phyloP scores from a whole-genome alignment of 2,888 invertebrate species.

The Cephus pulcher region DNA sequence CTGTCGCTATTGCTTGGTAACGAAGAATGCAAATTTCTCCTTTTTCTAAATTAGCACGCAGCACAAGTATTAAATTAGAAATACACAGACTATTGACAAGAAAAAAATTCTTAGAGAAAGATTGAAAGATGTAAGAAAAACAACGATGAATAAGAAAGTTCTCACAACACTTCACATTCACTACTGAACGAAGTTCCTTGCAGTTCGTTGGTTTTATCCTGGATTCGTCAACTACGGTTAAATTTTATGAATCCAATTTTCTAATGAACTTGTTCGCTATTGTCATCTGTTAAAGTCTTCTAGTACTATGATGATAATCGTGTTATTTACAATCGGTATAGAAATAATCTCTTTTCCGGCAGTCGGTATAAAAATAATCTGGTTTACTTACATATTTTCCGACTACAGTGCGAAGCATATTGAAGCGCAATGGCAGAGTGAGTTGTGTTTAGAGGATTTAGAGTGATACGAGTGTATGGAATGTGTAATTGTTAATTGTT shows the following conservation, averaged over 20 bases:
- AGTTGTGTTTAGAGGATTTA: not conserved
- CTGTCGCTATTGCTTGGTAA: not conserved
- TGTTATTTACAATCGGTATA: not conserved
- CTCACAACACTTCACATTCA: not conserved
- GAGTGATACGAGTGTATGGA: not conserved
- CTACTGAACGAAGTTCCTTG: not conserved
- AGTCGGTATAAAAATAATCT: not conserved
- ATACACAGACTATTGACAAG: not conserved
- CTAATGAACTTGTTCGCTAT: not conserved
- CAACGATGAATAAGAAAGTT: not conserved
- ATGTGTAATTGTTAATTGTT: not conserved
- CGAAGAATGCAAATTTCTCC: not conserved
- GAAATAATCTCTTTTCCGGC: too few relatives aligned
- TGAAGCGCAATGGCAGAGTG: not conserved
- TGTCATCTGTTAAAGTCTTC: not conserved
- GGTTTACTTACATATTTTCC: not conserved
- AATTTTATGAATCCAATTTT: not conserved
- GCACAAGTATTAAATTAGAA: not conserved
- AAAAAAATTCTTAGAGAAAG: not conserved
- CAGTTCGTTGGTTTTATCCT: not conserved
- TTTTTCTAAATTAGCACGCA: not conserved
- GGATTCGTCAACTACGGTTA: not conserved
- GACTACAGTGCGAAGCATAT: not conserved
- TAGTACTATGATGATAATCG: not conserved
- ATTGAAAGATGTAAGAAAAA: not conserved